Conservation (phyloP, 2,888 invertebrate genomes). For the Rotaria macrura region DNA sequence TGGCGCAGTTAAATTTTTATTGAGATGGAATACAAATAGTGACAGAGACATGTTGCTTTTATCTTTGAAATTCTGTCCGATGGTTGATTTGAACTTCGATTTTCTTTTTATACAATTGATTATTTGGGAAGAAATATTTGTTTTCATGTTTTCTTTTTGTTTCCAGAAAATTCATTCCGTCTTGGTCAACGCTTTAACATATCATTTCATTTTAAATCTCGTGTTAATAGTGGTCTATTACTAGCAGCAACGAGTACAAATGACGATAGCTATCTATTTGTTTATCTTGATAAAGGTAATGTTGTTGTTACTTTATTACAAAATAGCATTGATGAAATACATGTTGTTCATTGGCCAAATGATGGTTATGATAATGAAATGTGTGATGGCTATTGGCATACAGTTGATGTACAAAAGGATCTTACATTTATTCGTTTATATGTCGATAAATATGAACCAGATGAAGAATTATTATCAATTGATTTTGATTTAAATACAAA, state of each 20-base stretch:
- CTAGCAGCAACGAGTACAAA: neutral
- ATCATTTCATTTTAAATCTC: conserved; percentile 9
- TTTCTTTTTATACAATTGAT: too few relatives aligned
- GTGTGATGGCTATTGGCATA: conserved; percentile 8
- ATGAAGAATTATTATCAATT: neutral
- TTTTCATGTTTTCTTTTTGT: too few relatives aligned
- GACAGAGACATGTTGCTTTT: too few relatives aligned
- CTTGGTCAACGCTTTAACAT: neutral
- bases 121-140: neutral
- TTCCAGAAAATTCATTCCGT: neutral
- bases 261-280: neutral
- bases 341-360: conserved; percentile 5
- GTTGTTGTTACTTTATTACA: neutral
- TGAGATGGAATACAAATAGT: too few relatives aligned
- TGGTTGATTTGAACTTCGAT: too few relatives aligned
- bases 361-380: neutral
- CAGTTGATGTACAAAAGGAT: neutral
- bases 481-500: conserved; percentile 1
- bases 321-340: conserved; percentile 10
- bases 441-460: neutral
- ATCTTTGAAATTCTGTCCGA: too few relatives aligned
- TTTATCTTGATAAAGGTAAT: conserved; percentile 20
- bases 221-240: neutral
- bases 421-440: conserved; percentile 4
- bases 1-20: too few relatives aligned